Conservation (phyloP, 2,113 vertebrate genomes). For the Gymnocephalus cernua region DNA sequence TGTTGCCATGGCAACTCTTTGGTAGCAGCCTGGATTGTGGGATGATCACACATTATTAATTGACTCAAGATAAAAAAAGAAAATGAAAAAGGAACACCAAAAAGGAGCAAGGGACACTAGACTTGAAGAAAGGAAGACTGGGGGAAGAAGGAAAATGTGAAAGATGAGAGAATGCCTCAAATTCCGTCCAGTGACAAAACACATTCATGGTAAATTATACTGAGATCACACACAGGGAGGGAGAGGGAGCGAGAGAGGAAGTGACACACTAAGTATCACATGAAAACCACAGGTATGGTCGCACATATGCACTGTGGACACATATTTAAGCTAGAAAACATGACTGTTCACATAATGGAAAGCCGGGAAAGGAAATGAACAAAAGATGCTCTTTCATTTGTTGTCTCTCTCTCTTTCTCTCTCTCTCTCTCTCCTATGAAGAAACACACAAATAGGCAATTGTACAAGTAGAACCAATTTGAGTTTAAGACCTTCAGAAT, state of each 20-base stretch:
- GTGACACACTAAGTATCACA: not conserved
- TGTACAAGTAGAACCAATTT: not conserved
- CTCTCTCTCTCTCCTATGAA: not conserved
- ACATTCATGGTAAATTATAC: not conserved
- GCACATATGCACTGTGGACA: not conserved
- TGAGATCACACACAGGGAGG: constrained; percentile 1
- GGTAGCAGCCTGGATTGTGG: constrained; percentile 82
- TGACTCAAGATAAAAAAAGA: constrained; percentile 81
- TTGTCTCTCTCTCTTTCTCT: not conserved
- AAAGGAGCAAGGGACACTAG: constrained; percentile 26
- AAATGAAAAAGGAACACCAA: constrained; percentile 43
- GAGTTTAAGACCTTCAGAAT: not conserved
- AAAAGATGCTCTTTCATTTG: not conserved
- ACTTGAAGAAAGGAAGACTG: constrained; percentile 7
- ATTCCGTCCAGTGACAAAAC: constrained; percentile 3
- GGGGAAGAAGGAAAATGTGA: constrained; percentile 7
- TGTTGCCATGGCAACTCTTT: constrained; percentile 79
- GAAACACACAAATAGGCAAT: not conserved
- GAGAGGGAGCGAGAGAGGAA: constrained; percentile 11
- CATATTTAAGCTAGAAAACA: not conserved
- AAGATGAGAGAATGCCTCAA: not conserved
- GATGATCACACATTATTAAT: constrained; percentile 88
- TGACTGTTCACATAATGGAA: not conserved
- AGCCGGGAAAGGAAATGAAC: not conserved
- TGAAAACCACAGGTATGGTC: not conserved